A percentile compares a stretch with the other conserved stretches of the same genome.
Conservation (phyloP, 2,888 invertebrate species). For the Pterobdella sp. region DNA sequence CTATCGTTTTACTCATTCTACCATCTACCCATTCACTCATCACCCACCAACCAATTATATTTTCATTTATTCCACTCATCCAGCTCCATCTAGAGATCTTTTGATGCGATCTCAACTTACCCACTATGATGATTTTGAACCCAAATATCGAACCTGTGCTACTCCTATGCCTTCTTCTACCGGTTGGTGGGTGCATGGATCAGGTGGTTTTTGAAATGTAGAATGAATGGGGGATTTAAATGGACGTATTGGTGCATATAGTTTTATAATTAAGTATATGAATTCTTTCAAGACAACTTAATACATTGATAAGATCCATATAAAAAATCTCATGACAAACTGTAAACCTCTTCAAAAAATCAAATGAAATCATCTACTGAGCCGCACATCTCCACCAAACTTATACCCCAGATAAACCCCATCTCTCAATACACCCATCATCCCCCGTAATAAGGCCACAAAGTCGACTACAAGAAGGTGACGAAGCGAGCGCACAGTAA, state of each 20-base stretch:
- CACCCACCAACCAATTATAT: background rate
- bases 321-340: too few relatives aligned
- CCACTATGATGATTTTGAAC: conserved; percentile 11
- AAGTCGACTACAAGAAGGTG: background rate
- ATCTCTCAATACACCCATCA: too few relatives aligned
- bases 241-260: too few relatives aligned
- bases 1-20: background rate
- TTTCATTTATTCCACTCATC: too few relatives aligned
- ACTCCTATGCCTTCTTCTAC: background rate
- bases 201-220: background rate
- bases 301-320: too few relatives aligned
- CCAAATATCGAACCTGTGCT: conserved; percentile 7
- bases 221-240: background rate
- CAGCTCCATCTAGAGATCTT: conserved; percentile 13
- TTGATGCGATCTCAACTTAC: conserved; percentile 1
- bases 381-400: background rate
- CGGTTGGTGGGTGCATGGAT: background rate
- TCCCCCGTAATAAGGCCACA: too few relatives aligned
- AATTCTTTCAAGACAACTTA: too few relatives aligned
- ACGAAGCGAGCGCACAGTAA: background rate
- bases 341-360: too few relatives aligned
- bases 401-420: too few relatives aligned
- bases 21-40: background rate
- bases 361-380: background rate
- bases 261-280: too few relatives aligned